phyloP scores from a whole-genome alignment of 1,140 invertebrate genomes.

The Schlechtendalia chinensis region DNA sequence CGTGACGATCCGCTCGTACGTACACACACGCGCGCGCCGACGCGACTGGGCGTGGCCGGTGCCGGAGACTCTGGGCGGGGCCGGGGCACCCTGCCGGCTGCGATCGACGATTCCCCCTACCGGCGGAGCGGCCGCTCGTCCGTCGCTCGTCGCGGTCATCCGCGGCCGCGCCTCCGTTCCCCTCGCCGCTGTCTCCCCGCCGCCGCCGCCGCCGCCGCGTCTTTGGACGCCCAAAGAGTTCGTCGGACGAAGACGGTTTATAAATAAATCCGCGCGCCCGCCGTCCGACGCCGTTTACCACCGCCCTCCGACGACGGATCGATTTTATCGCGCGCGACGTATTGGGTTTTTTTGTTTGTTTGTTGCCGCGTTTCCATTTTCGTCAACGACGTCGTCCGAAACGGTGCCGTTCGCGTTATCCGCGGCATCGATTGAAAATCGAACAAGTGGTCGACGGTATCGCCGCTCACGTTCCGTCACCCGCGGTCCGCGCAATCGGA shows the following conservation, averaged over 20 bases:
- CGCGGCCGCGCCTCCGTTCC: slow-evolving; percentile 30
- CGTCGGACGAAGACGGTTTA: too few species aligned
- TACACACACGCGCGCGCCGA: background rate
- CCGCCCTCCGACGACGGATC: background rate
- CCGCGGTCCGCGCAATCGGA: too few species aligned
- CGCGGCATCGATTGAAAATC: too few species aligned
- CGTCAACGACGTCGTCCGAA: too few species aligned
- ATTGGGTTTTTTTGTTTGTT: too few species aligned
- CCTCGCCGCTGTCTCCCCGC: background rate
- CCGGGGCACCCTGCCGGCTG: slow-evolving; percentile 37
- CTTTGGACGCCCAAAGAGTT: too few species aligned
- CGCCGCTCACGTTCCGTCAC: too few species aligned
- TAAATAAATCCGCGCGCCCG: slow-evolving; percentile 40
- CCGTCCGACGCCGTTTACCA: background rate
- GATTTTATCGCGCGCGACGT: too few species aligned
- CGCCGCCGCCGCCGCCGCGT: slow-evolving; percentile 32
- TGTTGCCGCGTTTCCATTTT: too few species aligned
- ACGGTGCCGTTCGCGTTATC: too few species aligned
- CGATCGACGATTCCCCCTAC: slow-evolving; percentile 24
- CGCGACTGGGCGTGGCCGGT: background rate
- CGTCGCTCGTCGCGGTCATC: background rate
- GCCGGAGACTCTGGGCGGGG: slow-evolving; percentile 23
- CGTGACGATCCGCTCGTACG: too few species aligned
- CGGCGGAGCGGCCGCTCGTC: background rate
- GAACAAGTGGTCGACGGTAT: too few species aligned